Percentiles rank a stretch among this genome's conserved stretches.
phyloP scores from a whole-genome alignment of 2,888 invertebrate species.

The Brenthis hecate region DNA sequence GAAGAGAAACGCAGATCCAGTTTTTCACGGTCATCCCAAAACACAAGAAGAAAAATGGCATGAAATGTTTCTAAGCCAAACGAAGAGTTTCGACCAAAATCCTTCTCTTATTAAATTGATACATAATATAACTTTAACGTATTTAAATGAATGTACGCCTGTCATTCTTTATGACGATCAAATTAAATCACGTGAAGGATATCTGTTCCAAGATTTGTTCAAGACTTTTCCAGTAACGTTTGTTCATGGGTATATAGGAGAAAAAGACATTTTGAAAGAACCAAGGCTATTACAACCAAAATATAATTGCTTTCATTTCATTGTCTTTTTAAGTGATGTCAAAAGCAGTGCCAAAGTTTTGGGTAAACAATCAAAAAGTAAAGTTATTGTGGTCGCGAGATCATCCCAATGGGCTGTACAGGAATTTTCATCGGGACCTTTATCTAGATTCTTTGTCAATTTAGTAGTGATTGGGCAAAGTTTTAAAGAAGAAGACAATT shows the following conservation, averaged over 20 bases:
- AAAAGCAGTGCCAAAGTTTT: constrained; percentile 81
- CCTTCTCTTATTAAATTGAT: constrained; percentile 84
- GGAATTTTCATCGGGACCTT: constrained; percentile 84
- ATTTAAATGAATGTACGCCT: constrained; percentile 85
- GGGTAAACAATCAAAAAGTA: constrained; percentile 83
- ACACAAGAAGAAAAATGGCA: constrained; percentile 81
- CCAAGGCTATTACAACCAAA: constrained; percentile 65
- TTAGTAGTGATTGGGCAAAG: constrained; percentile 87
- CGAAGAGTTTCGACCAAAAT: constrained; percentile 71
- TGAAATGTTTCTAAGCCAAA: constrained; percentile 71
- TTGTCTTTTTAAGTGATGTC: constrained; percentile 86
- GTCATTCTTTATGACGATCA: constrained; percentile 85
- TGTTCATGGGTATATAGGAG: constrained; percentile 84
- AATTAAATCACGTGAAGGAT: constrained; percentile 80
- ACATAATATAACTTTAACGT: constrained; percentile 81
- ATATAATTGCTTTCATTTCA: constrained; percentile 83
- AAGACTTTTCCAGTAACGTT: constrained; percentile 80
- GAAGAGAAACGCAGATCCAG: constrained; percentile 73
- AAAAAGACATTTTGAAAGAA: constrained; percentile 70
- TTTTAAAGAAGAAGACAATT: constrained; percentile 74
- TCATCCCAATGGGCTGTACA: constrained; percentile 89
- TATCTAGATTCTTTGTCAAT: constrained; percentile 86
- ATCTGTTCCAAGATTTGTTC: constrained; percentile 83
- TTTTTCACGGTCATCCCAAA: constrained; percentile 83
- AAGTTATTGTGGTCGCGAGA: constrained; percentile 85